These are phyloP conservation scores for Camponotus pennsylvanicus DNA, from an alignment of 1,140 invertebrate genomes.

Conservation along the genomic window DNA sequence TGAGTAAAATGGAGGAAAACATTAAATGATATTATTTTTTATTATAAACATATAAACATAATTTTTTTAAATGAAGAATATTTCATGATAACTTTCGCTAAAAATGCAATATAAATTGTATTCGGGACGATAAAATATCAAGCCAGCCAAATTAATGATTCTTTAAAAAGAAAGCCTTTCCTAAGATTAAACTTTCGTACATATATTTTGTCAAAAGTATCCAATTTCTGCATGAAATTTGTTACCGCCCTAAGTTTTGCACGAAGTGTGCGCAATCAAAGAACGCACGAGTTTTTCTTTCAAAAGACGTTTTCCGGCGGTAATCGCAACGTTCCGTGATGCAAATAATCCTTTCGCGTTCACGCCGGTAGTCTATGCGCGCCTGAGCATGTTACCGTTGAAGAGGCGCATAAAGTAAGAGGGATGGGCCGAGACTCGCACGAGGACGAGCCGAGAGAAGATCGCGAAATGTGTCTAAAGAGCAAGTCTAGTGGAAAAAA, in stretches of 20 bases:
- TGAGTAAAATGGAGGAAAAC: neutral
- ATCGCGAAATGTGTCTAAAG: slow-evolving; percentile 62
- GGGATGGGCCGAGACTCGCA: slow-evolving; percentile 21
- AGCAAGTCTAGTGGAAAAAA: slow-evolving; percentile 37
- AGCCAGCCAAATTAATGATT: neutral
- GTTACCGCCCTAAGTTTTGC: neutral
- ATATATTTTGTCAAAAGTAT: neutral
- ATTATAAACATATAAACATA: neutral
- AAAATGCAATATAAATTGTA: slow-evolving; percentile 23
- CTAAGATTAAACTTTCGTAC: neutral
- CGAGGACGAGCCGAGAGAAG: slow-evolving; percentile 20
- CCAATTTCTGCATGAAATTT: neutral
- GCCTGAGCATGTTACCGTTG: slow-evolving; percentile 24
- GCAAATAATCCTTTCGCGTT: slow-evolving; percentile 39
- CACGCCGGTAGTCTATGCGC: slow-evolving; percentile 32
- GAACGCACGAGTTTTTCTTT: neutral
- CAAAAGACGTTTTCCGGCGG: neutral
- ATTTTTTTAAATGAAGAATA: neutral
- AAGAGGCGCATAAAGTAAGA: slow-evolving; percentile 48
- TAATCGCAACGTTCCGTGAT: slow-evolving; percentile 21
- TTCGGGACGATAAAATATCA: neutral
- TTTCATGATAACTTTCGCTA: neutral
- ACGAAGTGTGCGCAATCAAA: slow-evolving; percentile 11
- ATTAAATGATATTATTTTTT: neutral
- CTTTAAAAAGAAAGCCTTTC: neutral